Evolutionary conservation across 2,797 vertebrate species (phyloP), one percentile per base, ranked within the genome.

Genomic region (Paramormyrops hopkinsi): DNA sequence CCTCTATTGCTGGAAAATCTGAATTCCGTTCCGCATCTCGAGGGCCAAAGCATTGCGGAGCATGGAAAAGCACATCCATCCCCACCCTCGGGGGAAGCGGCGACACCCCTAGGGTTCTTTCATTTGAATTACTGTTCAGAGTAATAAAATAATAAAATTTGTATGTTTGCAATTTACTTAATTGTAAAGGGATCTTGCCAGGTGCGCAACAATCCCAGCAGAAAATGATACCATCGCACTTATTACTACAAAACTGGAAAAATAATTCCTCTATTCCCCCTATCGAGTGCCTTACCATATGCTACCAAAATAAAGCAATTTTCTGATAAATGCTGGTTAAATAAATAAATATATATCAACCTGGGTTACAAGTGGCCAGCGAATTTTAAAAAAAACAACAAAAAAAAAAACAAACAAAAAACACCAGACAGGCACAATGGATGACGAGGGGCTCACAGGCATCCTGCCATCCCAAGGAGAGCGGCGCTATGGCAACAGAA

Each of bases 1-100:
- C 91, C 88, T 90, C 92, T 89, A 91, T 87, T 89, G 88, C 90
- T 92, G 90, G 90, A 90, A 11, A 12, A 83, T 17, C n/a, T 84
- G 41, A 17, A 79, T 76, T 86, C 50, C 14, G 9, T 7, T 8
- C 11, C n/a, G 4, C 48, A 46, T 44, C 85, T 84, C 46, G 2
- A n/a, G 59, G 85, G 22, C 8, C 3, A n/a, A 41, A 59, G 85
- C 44, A 14, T 33, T 48, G 8, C 14, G 17, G 53, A 4, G 84
- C 17, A 33, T 1, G 62, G 44, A 89, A 7, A 87, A 88, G 46
- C 91, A 91, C 1, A 89, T 91, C 89, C 91, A 33, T 33, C 19
- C 59, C 41, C 44, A 19, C 25, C 48, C 59, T 8, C 9, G 2
- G 11, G n/a, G n/a, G 44, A 86, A 53, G 46, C 3, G 86, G 41